A percentile compares a stretch with the other conserved stretches of the same genome.
These are phyloP conservation scores for Trachelus tabidus DNA, from an alignment of 2,888 invertebrate species.

Conservation along the genomic window DNA sequence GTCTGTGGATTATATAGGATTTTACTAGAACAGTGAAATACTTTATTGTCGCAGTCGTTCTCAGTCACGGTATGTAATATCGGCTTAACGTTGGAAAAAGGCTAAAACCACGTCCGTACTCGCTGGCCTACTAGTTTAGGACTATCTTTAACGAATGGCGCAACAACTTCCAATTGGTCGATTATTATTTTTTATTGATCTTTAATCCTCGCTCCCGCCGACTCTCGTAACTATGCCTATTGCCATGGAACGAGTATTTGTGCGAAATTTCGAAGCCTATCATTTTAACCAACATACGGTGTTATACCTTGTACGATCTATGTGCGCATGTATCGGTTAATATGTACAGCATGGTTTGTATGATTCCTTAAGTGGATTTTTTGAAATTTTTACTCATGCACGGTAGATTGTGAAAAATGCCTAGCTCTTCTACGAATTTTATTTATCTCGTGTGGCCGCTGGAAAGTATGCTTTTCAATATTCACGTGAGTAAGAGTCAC, in stretches of 20 bases:
- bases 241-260: conserved; percentile 26
- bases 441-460: no score
- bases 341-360: background rate
- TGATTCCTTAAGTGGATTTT: background rate
- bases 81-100: background rate
- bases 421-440: background rate
- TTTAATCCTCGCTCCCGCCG: conserved; percentile 49
- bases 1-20: background rate
- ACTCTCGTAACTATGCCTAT: conserved; percentile 43
- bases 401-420: background rate
- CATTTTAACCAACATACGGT: background rate
- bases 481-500: no score
- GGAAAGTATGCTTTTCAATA: no score
- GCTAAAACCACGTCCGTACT: background rate
- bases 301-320: background rate
- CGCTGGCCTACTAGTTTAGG: background rate
- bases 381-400: background rate
- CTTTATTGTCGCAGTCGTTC: background rate
- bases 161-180: conserved; percentile 58
- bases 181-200: conserved; percentile 58
- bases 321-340: background rate
- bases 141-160: conserved; percentile 44
- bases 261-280: conserved; percentile 11
- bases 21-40: background rate
- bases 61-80: background rate